phyloP scores from a whole-genome alignment of 2,113 vertebrate genomes.

The Chaenocephalus aceratus region DNA sequence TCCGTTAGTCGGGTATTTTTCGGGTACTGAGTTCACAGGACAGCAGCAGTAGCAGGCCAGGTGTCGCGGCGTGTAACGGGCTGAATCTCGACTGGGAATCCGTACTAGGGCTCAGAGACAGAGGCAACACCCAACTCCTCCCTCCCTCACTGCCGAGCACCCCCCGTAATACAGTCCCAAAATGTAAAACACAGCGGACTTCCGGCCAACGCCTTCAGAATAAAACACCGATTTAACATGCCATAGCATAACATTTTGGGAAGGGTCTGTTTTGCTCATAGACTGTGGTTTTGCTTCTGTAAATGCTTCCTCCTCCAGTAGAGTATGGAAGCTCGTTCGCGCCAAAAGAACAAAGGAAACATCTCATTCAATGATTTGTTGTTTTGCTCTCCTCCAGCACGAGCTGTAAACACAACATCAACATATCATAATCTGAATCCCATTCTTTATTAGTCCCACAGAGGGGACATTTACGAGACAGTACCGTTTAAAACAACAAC shows the following conservation, averaged over 20 bases:
- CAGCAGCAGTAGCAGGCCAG: neutral
- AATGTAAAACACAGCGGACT: no score
- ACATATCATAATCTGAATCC: no score
- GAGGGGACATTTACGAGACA: no score
- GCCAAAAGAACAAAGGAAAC: no score
- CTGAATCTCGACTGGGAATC: neutral
- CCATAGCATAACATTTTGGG: neutral
- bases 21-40: neutral
- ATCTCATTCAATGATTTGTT: no score
- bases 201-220: constrained; percentile 13
- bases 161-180: neutral
- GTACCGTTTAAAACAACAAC: no score
- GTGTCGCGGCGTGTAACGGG: neutral
- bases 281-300: neutral
- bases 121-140: constrained; percentile 80
- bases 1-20: neutral
- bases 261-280: neutral
- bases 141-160: constrained; percentile 10
- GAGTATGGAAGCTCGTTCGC: no score
- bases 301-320: neutral
- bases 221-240: neutral
- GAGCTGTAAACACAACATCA: no score
- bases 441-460: no score
- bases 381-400: no score
- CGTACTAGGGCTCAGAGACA: constrained; percentile 15